Percentiles rank a stretch among this genome's conserved stretches.
Conservation (phyloP, 1,140 invertebrate genomes). For the Octopus sinensis region DNA sequence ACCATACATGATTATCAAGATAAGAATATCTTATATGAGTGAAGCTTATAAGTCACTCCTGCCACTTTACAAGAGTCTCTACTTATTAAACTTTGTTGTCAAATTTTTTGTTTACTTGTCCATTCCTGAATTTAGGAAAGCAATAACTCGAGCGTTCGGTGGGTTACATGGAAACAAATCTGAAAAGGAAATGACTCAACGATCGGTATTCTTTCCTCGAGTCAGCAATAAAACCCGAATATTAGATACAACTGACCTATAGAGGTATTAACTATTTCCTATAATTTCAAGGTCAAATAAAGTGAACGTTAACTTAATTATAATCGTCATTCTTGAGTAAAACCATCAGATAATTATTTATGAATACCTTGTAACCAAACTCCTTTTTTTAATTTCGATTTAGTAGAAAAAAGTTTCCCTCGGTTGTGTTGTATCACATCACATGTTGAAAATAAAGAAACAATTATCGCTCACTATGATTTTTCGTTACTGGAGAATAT, state of each 20-base stretch:
- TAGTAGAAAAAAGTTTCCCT: too few species aligned
- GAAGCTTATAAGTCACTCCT: neutral
- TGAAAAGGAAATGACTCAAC: neutral
- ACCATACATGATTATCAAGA: neutral
- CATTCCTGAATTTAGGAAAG: neutral
- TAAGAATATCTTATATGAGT: neutral
- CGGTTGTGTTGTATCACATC: too few species aligned
- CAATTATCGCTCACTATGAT: too few species aligned
- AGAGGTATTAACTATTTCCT: neutral
- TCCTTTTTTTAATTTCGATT: too few species aligned
- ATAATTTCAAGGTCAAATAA: too few species aligned
- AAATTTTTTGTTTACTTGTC: constrained; percentile 7
- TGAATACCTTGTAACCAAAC: too few species aligned
- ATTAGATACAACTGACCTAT: neutral
- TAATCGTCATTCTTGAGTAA: too few species aligned
- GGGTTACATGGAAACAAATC: neutral
- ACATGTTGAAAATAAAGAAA: too few species aligned
- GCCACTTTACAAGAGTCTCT: neutral
- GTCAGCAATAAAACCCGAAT: neutral
- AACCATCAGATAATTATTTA: too few species aligned
- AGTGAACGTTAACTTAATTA: too few species aligned
- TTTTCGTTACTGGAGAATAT: too few species aligned
- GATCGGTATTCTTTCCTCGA: neutral
- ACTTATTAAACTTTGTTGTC: neutral
- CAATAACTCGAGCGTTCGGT: neutral